phyloP scores from a whole-genome alignment of 2,113 vertebrate species.

The Rattus rattus region DNA sequence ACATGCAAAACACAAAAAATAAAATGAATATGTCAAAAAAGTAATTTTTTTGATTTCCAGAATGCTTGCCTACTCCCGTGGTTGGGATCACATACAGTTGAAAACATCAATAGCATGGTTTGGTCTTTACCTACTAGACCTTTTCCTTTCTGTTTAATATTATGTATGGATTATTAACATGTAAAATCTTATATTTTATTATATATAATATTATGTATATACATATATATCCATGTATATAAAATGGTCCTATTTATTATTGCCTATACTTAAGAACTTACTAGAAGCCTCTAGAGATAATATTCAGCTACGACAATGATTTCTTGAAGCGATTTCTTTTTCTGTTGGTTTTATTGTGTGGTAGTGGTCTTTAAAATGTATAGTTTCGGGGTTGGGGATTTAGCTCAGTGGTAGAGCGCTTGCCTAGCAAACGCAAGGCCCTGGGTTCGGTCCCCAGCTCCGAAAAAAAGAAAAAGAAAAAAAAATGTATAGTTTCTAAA shows the following conservation, averaged over 20 bases:
- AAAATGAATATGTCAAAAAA: neutral
- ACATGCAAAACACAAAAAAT: neutral
- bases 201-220: neutral
- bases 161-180: neutral
- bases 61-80: neutral
- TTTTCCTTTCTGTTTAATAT: neutral
- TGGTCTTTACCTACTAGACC: neutral
- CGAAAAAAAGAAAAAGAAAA: too few species aligned
- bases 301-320: neutral
- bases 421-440: too few species aligned
- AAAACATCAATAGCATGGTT: neutral
- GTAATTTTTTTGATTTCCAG: slow-evolving; percentile 24
- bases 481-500: slow-evolving; percentile 5
- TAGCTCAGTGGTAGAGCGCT: too few species aligned
- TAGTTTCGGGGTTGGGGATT: too few species aligned
- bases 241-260: neutral
- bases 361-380: slow-evolving; percentile 1
- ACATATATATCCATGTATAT: too few species aligned
- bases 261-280: neutral
- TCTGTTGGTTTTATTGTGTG: neutral
- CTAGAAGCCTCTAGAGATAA: neutral
- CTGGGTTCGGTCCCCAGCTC: too few species aligned
- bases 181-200: neutral
- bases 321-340: neutral
- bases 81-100: neutral